phyloP scores from a whole-genome alignment of 1,140 invertebrate species.

The Euura lappo region DNA sequence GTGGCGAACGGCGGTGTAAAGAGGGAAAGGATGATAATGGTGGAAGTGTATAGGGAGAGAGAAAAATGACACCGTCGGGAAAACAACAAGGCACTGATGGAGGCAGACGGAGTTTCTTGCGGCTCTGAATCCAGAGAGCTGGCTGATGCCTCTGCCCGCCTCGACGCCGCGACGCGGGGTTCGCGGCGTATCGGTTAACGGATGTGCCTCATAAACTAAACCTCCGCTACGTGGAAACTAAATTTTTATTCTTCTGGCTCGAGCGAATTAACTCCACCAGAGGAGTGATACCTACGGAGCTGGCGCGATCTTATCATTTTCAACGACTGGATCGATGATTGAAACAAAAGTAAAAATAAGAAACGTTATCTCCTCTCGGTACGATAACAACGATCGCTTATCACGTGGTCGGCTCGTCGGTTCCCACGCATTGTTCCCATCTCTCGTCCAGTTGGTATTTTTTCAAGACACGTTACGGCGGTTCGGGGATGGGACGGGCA shows the following conservation, averaged over 20 bases:
- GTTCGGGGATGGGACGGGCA: not conserved
- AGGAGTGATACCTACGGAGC: too few relatives aligned
- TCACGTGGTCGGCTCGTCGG: not conserved
- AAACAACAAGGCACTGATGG: constrained; percentile 26
- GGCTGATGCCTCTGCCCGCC: too few relatives aligned
- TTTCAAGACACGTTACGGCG: not conserved
- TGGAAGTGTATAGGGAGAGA: constrained; percentile 1
- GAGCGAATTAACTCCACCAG: too few relatives aligned
- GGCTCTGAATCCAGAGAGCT: not conserved
- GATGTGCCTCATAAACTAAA: constrained; percentile 4
- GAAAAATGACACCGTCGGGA: constrained; percentile 23
- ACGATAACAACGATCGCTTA: not conserved
- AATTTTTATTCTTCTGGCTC: too few relatives aligned
- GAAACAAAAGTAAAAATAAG: too few relatives aligned
- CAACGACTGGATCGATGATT: too few relatives aligned
- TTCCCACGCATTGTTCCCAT: not conserved
- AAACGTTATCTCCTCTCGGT: not conserved
- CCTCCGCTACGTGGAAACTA: not conserved
- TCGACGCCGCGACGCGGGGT: not conserved
- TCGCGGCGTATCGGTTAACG: not conserved
- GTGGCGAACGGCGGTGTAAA: not conserved
- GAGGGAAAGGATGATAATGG: not conserved
- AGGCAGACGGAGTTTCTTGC: not conserved
- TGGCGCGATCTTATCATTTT: not conserved
- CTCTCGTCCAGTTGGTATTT: not conserved